Evolutionary conservation across 2,113 vertebrate genomes (phyloP).

Genomic region (Naja naja): DNA sequence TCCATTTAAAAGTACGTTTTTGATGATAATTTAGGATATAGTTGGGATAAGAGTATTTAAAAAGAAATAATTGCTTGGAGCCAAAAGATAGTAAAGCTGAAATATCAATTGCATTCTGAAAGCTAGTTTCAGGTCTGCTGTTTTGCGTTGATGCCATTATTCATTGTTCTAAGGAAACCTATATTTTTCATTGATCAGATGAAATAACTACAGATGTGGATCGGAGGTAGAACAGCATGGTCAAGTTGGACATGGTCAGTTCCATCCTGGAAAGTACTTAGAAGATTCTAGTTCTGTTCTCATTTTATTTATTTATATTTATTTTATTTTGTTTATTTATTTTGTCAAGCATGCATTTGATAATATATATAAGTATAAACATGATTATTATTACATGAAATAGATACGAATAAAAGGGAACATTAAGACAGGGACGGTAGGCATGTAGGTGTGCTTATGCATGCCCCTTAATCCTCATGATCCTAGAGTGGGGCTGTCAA

Average conservation of each 20-base stretch:
- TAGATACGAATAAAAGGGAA: too few relatives aligned
- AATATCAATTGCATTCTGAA: not conserved
- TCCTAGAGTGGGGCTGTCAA: not conserved
- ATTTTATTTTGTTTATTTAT: too few relatives aligned
- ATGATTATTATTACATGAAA: too few relatives aligned
- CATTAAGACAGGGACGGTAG: too few relatives aligned
- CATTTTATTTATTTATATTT: too few relatives aligned
- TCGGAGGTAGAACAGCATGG: not conserved
- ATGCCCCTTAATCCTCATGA: not conserved
- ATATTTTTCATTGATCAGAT: not conserved
- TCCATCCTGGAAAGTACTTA: not conserved
- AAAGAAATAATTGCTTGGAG: constrained; percentile 37
- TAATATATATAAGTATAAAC: too few relatives aligned
- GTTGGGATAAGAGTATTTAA: not conserved
- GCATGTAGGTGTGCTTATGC: too few relatives aligned
- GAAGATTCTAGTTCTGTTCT: not conserved
- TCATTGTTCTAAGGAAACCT: not conserved
- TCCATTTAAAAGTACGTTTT: not conserved
- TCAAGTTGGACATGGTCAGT: not conserved
- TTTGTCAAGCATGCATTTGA: too few relatives aligned
- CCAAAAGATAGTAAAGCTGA: not conserved
- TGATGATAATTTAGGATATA: not conserved
- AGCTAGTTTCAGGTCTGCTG: not conserved
- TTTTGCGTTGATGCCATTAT: not conserved
- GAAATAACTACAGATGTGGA: not conserved